phyloP scores from a whole-genome alignment of 2,888 invertebrate genomes.

The Agelastica alni region DNA sequence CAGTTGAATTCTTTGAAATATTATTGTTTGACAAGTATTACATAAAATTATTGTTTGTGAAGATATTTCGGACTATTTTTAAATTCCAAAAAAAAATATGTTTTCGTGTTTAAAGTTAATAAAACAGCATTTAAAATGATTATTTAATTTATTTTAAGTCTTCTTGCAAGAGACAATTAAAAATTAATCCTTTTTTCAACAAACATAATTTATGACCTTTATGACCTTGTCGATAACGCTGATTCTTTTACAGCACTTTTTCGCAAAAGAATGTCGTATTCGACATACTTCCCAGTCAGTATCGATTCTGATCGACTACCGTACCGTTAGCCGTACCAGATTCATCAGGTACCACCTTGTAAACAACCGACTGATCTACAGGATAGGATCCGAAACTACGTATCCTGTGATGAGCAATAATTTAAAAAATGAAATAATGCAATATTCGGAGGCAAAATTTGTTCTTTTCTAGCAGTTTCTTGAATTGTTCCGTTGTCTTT shows the following conservation, averaged over 20 bases:
- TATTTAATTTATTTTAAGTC: background rate
- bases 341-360: slow-evolving; percentile 17
- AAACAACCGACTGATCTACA: slow-evolving; percentile 13
- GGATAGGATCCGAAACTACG: background rate
- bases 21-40: no score
- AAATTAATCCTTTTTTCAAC: no score
- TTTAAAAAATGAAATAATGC: background rate
- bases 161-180: no score
- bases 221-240: slow-evolving; percentile 1
- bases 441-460: no score
- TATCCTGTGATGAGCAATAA: background rate
- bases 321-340: slow-evolving; percentile 27
- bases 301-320: slow-evolving; percentile 20
- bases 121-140: background rate
- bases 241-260: slow-evolving; percentile 11
- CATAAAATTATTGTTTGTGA: no score
- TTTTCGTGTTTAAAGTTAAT: no score
- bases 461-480: no score
- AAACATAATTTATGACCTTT: no score
- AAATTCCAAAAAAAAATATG: no score
- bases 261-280: slow-evolving; percentile 20
- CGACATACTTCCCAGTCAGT: slow-evolving; percentile 19
- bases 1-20: no score
- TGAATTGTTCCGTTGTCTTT: no score
- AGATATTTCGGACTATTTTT: no score